Evolutionary conservation across 2,113 vertebrate species (phyloP).

Genomic region (Numenius arquata): DNA sequence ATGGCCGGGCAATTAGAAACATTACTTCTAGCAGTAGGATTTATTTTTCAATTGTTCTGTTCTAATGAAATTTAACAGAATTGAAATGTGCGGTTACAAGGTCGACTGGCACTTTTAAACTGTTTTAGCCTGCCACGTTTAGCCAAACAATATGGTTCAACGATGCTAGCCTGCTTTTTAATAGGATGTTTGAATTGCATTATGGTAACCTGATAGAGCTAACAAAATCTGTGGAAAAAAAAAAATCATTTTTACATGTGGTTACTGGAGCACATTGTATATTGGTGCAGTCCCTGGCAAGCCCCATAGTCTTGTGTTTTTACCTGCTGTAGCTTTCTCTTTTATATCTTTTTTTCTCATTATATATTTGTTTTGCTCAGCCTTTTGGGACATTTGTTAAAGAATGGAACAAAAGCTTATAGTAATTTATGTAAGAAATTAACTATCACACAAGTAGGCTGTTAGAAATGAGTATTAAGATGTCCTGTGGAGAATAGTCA

Average conservation of each 20-base stretch:
- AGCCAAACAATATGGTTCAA: not conserved
- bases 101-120: not conserved
- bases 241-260: not conserved
- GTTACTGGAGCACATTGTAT: fast-evolving
- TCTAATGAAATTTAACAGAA: not conserved
- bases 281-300: not conserved
- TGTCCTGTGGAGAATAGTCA: not conserved
- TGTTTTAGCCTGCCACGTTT: not conserved
- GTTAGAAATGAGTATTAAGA: not conserved
- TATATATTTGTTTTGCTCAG: not conserved
- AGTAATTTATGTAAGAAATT: not conserved
- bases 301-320: fast-evolving
- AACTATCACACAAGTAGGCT: not conserved
- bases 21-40: not conserved
- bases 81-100: not conserved
- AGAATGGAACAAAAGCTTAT: not conserved
- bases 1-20: not conserved
- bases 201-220: not conserved
- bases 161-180: not conserved
- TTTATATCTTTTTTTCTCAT: too few relatives aligned
- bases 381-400: not conserved
- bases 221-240: not conserved
- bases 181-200: not conserved
- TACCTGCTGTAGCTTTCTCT: not conserved
- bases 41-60: not conserved